Evolutionary conservation across 37 sponge, comb jelly and placozoan species (phyloP).

Genomic region (Aplysina aerophoba): DNA sequence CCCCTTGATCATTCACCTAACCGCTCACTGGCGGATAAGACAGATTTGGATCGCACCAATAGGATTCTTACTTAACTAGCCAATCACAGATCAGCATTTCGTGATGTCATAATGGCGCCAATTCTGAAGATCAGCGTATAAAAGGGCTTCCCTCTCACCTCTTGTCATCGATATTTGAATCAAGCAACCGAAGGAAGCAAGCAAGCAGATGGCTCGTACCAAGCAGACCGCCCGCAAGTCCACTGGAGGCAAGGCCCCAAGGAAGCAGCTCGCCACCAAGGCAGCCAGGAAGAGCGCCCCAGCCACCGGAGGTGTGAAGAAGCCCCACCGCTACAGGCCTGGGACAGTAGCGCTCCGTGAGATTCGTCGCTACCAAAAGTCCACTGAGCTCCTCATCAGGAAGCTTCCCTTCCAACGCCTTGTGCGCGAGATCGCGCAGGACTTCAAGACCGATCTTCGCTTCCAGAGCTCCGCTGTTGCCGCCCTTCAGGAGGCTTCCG

Average conservation of each 20-base stretch:
- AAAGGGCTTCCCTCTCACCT: not conserved
- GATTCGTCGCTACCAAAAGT: slow-evolving; percentile 94
- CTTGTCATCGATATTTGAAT: not conserved
- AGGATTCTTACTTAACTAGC: not conserved
- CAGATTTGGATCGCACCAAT: not conserved
- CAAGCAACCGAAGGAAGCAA: not conserved
- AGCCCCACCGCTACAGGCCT: slow-evolving; percentile 93
- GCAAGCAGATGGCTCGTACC: slow-evolving; percentile 81
- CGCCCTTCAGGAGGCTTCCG: slow-evolving; percentile 93
- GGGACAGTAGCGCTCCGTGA: slow-evolving; percentile 93
- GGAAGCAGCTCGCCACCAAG: slow-evolving; percentile 92
- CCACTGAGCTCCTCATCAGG: slow-evolving; percentile 88
- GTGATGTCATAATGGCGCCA: slow-evolving; percentile 8
- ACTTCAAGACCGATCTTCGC: slow-evolving; percentile 92
- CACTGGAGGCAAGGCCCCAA: slow-evolving; percentile 92
- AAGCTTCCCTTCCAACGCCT: slow-evolving; percentile 92
- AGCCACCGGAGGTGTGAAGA: slow-evolving; percentile 92
- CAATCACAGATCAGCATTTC: slow-evolving; percentile 4
- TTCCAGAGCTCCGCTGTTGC: slow-evolving; percentile 90
- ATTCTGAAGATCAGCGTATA: not conserved
- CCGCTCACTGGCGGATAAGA: too few species aligned
- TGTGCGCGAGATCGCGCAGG: slow-evolving; percentile 92
- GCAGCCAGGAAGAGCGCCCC: slow-evolving; percentile 93
- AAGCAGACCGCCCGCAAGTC: slow-evolving; percentile 92
- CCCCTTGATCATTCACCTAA: too few species aligned